Base-by-base conservation (phyloP, 2,888 invertebrate species). In the Erebia ligea region DNA sequence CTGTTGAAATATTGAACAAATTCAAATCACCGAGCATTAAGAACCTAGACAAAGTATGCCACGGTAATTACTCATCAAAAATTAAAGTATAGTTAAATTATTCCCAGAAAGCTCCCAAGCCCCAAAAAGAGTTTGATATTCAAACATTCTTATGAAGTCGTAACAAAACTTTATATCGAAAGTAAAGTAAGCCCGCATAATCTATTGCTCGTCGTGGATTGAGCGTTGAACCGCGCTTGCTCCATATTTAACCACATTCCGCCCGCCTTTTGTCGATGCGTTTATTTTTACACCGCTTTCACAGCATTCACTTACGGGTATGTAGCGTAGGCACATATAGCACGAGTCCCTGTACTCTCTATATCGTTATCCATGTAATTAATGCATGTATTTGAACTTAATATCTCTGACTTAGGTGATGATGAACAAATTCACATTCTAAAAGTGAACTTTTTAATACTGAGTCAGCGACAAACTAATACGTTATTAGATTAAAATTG, bases 211-310 rank as follows among this genome's bases (percentile, higher is more conserved):
- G 64, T 45, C 5, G 61, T 54, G 58, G 65, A 52, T 65, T 59
- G 65, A 69, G 59, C 69, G 69, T 61, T 58, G 61, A 54, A 19
- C 66, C 42, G 50, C 17, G 54, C 61, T 62, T 70, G 61, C 65
- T 70, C 65, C 70, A 66, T 70, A 70, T 61, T 70, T 70, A 66
- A 66, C 66, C 63, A 66, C 65, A 66, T 66, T 70, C 58, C 63
- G 57, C 17, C 48, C 69, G 62, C 63, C 69, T 69, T 69, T 69
- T 69, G 69, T 69, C 63, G 56, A 63, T 63, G 52, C 67, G 67
- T 67, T 67, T 67, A 67, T 67, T 67, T 67, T 67, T 67, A 19
- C 11, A 52, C 52, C 67, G 67, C 69, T 69, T 69, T 63, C 62
- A 67, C 62, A 48, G 70, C 61, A 67, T 67, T 70, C 62, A 67